phyloP scores from a whole-genome alignment of 2,113 vertebrate species.

The Nothobranchius kuhntae region DNA sequence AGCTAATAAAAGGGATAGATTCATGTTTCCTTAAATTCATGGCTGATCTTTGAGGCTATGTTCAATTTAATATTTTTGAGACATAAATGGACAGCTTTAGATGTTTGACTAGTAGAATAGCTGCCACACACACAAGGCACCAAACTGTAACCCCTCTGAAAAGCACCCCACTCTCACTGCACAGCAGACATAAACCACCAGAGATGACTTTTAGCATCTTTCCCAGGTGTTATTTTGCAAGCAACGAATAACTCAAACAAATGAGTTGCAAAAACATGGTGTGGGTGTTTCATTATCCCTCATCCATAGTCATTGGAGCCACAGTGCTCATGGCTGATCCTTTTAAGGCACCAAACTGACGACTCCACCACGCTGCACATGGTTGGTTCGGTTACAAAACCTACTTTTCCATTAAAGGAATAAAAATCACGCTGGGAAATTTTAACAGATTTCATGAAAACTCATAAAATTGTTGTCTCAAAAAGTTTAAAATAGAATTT shows the following conservation, averaged over 20 bases:
- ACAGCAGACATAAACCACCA: conserved; percentile 7
- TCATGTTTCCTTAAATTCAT: too few relatives aligned
- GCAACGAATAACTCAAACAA: conserved; percentile 29
- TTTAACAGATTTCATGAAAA: not conserved
- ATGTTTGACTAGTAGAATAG: too few relatives aligned
- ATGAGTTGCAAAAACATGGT: conserved; percentile 45
- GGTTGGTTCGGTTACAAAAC: not conserved
- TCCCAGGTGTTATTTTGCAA: conserved; percentile 33
- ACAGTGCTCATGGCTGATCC: conserved; percentile 34
- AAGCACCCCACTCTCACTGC: not conserved
- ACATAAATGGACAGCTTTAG: too few relatives aligned
- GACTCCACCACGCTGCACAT: conserved; percentile 1
- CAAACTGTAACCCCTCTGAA: not conserved
- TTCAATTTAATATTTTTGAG: too few relatives aligned
- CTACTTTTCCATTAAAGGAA: conserved; percentile 18
- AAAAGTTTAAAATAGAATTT: not conserved
- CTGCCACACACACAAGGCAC: conserved; percentile 16
- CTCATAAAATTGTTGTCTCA: not conserved
- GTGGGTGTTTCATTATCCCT: conserved; percentile 53
- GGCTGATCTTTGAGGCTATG: too few relatives aligned
- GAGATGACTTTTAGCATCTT: conserved; percentile 12
- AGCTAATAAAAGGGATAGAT: too few relatives aligned
- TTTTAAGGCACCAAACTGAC: conserved; percentile 42
- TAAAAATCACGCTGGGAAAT: not conserved
- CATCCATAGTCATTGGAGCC: conserved; percentile 59